Percentiles rank a stretch among this genome's conserved stretches.
phyloP scores from a whole-genome alignment of 2,888 invertebrate genomes.

The Andrena fulva region DNA sequence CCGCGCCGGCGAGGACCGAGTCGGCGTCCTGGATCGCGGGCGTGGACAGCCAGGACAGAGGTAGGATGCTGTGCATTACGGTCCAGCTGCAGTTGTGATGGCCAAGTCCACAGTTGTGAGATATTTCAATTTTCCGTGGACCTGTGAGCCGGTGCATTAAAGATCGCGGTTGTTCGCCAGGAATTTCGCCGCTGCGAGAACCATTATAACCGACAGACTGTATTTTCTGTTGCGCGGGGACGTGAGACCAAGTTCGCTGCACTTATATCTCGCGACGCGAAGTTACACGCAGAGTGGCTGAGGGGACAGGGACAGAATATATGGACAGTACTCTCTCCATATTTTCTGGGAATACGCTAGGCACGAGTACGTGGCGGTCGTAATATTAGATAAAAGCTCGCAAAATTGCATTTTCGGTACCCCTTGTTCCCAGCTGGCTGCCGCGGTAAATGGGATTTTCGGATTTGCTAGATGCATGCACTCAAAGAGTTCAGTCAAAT shows the following conservation, averaged over 20 bases:
- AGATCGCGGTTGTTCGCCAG: background rate
- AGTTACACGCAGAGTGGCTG: constrained; percentile 25
- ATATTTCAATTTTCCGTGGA: constrained; percentile 48
- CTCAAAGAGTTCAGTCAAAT: constrained; percentile 71
- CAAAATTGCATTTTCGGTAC: constrained; percentile 70
- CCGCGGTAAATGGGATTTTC: constrained; percentile 74
- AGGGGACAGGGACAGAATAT: background rate
- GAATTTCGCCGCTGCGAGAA: no score
- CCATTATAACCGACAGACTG: no score
- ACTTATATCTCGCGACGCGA: constrained; percentile 39
- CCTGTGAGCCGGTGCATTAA: constrained; percentile 17
- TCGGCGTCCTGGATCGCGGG: constrained; percentile 10
- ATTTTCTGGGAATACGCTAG: constrained; percentile 59
- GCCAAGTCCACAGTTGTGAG: constrained; percentile 23
- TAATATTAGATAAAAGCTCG: constrained; percentile 72
- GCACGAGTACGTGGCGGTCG: constrained; percentile 51
- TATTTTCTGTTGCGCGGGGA: no score
- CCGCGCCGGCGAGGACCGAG: constrained; percentile 14
- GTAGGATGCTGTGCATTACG: constrained; percentile 3
- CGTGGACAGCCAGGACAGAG: constrained; percentile 3
- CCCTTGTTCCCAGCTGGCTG: constrained; percentile 62
- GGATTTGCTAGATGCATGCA: constrained; percentile 72
- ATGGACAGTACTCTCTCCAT: constrained; percentile 48
- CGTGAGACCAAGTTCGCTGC: background rate
- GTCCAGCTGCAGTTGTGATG: background rate